Evolutionary conservation across 2,113 vertebrate genomes (phyloP).

Genomic region (Petrocephalus microphthalmus): DNA sequence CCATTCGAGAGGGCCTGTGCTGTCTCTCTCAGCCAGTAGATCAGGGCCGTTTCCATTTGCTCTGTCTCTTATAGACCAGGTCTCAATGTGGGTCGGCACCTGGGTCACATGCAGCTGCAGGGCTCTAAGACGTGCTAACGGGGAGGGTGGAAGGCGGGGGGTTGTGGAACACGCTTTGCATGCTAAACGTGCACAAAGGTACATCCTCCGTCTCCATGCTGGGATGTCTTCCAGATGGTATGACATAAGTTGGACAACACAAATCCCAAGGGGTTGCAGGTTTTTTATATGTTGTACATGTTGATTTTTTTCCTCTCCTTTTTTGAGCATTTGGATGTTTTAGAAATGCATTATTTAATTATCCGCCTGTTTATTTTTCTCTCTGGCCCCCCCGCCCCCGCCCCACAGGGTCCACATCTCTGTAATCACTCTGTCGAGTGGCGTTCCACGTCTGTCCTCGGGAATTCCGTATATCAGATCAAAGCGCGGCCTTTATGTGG

Average conservation of each 20-base stretch:
- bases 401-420: background rate
- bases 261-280: background rate
- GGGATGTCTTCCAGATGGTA: slow-evolving; percentile 1
- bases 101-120: background rate
- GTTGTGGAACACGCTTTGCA: background rate
- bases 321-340: background rate
- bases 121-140: background rate
- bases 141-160: background rate
- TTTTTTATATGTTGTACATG: background rate
- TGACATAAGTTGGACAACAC: background rate
- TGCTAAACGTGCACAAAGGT: background rate
- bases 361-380: background rate
- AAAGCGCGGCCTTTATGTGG: background rate
- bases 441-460: background rate
- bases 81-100: background rate
- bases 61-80: background rate
- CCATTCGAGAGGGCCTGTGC: no score
- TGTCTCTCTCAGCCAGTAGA: background rate
- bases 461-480: background rate
- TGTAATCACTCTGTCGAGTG: background rate
- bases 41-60: background rate
- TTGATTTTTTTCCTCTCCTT: background rate
- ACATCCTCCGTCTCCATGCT: background rate
- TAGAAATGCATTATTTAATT: no score
- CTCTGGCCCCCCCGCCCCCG: no score